A percentile compares a stretch with the other conserved stretches of the same genome.
phyloP scores from a whole-genome alignment of 2,888 invertebrate species.

The Drosophila histrio region DNA sequence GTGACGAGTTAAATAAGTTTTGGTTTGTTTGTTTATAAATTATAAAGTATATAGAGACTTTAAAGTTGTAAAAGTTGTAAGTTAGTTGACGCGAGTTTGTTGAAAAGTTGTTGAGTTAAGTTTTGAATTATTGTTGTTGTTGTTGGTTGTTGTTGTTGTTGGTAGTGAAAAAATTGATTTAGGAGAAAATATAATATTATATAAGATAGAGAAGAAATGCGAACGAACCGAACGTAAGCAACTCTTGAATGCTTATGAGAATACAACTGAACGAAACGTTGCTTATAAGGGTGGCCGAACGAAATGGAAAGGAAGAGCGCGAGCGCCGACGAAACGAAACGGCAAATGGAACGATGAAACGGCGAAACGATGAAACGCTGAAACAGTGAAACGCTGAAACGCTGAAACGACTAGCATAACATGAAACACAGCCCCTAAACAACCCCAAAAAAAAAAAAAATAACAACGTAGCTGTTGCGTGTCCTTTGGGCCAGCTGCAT shows the following conservation, averaged over 20 bases:
- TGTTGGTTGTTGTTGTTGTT: conserved; percentile 79
- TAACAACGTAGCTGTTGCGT: conserved; percentile 67
- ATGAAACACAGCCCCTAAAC: conserved; percentile 49
- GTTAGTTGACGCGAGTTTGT: conserved; percentile 78
- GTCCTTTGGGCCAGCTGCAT: conserved; percentile 49
- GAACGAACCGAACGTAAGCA: conserved; percentile 85
- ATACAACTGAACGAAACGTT: conserved; percentile 72
- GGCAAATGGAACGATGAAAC: conserved; percentile 15
- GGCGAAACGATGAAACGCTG: conserved; percentile 22
- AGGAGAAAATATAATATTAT: conserved; percentile 84
- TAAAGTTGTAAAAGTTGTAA: conserved; percentile 75
- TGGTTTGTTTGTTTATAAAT: conserved; percentile 59
- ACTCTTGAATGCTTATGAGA: conserved; percentile 85
- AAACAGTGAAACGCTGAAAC: conserved; percentile 14
- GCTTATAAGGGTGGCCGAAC: conserved; percentile 82
- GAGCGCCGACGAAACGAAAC: conserved; percentile 30
- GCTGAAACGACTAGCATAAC: conserved; percentile 13
- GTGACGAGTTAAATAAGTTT: conserved; percentile 32
- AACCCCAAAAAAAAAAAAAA: conserved; percentile 58
- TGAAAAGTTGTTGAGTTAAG: conserved; percentile 71
- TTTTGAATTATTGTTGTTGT: conserved; percentile 75
- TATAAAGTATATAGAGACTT: conserved; percentile 71
- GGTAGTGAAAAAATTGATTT: conserved; percentile 81
- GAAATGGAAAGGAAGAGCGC: conserved; percentile 22
- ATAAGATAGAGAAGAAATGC: conserved; percentile 85